A percentile compares a stretch with the other conserved stretches of the same genome.
Evolutionary conservation across 2,888 invertebrate genomes (phyloP).

Genomic region (Oscheius onirici): DNA sequence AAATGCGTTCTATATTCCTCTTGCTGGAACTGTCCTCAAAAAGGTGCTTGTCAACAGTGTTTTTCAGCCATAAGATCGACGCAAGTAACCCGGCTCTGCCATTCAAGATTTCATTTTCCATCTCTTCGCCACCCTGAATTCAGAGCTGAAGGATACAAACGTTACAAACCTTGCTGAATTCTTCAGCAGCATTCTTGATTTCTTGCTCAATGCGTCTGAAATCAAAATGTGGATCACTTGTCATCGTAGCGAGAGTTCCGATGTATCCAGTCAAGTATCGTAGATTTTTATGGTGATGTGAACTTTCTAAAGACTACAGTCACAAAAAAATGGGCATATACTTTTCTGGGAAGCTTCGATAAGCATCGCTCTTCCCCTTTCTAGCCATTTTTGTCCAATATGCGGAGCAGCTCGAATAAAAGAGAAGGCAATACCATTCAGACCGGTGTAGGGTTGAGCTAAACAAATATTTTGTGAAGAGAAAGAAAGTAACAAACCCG

Average conservation of each 20-base stretch:
- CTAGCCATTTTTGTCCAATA: constrained; percentile 1
- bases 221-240: neutral
- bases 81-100: constrained; percentile 86
- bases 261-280: constrained; percentile 13
- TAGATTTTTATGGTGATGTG: neutral
- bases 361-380: neutral
- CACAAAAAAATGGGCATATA: neutral
- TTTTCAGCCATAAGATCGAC: constrained; percentile 77
- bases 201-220: neutral
- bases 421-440: constrained; percentile 14
- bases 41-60: neutral
- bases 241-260: constrained; percentile 11
- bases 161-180: neutral
- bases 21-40: neutral
- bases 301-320: neutral
- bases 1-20: neutral
- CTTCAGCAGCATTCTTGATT: neutral
- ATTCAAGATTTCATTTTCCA: constrained; percentile 83
- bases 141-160: neutral
- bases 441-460: constrained; percentile 24
- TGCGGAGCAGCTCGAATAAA: neutral
- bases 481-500: neutral
- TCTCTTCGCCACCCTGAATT: neutral
- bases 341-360: neutral
- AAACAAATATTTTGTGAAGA: neutral